These are phyloP conservation scores for Columba janthina DNA, from an alignment of 2,113 vertebrate species.

Conservation along the genomic window DNA sequence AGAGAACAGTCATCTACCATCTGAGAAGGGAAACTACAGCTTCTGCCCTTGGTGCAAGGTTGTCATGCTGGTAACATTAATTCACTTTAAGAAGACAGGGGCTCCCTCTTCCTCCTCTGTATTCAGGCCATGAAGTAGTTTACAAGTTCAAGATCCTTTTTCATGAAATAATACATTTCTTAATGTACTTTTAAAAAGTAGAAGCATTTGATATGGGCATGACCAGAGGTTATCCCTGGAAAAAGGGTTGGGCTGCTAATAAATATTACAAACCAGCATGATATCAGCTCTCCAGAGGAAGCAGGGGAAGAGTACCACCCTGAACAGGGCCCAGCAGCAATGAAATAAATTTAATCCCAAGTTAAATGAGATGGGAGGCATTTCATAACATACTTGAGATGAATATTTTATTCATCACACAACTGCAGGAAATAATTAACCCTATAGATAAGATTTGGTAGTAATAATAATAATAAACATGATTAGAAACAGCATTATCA, in stretches of 20 bases:
- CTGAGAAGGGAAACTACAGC: background rate
- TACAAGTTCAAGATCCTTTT: background rate
- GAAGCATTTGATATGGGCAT: background rate
- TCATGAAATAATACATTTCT: background rate
- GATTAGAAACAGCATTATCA: background rate
- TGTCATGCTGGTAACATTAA: background rate
- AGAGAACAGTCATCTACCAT: background rate
- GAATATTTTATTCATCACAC: background rate
- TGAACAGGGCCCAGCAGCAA: background rate
- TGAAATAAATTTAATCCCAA: background rate
- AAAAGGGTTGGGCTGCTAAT: conserved; percentile 26
- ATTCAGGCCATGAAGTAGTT: background rate
- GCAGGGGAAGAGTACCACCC: conserved; percentile 6
- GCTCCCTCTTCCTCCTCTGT: background rate
- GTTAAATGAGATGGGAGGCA: background rate
- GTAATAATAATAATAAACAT: background rate
- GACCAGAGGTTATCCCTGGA: background rate
- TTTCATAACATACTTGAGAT: background rate
- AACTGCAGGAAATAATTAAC: conserved; percentile 35
- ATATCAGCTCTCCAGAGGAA: conserved; percentile 42
- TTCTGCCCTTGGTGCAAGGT: background rate
- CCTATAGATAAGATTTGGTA: background rate
- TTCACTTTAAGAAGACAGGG: background rate
- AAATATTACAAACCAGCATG: background rate
- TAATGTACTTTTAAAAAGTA: background rate